Evolutionary conservation across 2,797 vertebrate genomes (phyloP).

Genomic region (Phyllotis vaccarum): DNA sequence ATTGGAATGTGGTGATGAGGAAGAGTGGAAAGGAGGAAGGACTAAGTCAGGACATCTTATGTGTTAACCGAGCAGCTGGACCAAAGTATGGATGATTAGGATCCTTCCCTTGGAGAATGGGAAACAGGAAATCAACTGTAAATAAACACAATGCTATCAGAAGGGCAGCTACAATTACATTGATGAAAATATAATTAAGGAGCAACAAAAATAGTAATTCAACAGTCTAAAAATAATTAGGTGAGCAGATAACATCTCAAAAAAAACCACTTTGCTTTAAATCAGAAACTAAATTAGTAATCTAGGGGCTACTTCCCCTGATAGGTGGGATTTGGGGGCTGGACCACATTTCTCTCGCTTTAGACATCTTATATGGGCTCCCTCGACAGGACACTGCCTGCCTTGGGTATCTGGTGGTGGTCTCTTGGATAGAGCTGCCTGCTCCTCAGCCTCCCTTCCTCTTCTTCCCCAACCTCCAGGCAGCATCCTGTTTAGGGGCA

Average conservation of each 20-base stretch:
- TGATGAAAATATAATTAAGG: background rate
- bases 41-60: background rate
- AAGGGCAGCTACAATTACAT: conserved; percentile 7
- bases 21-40: background rate
- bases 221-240: conserved; percentile 56
- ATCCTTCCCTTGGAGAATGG: background rate
- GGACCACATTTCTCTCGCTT: background rate
- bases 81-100: background rate
- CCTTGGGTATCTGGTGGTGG: background rate
- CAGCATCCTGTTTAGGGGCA: conserved; percentile 73
- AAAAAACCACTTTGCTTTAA: background rate
- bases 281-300: background rate
- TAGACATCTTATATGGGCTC: background rate
- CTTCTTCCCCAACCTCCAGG: conserved; percentile 18
- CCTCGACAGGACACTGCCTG: conserved; percentile 20
- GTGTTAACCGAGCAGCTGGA: background rate
- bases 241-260: background rate
- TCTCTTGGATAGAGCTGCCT: conserved; percentile 13
- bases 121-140: conserved; percentile 8
- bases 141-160: background rate
- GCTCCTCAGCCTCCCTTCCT: background rate
- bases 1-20: background rate
- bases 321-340: background rate
- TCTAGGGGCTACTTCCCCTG: background rate
- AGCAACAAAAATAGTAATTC: conserved; percentile 42